A percentile compares a stretch with the other conserved stretches of the same genome.
phyloP scores from a whole-genome alignment of 2,888 invertebrate genomes.

The Leucophenga montana region DNA sequence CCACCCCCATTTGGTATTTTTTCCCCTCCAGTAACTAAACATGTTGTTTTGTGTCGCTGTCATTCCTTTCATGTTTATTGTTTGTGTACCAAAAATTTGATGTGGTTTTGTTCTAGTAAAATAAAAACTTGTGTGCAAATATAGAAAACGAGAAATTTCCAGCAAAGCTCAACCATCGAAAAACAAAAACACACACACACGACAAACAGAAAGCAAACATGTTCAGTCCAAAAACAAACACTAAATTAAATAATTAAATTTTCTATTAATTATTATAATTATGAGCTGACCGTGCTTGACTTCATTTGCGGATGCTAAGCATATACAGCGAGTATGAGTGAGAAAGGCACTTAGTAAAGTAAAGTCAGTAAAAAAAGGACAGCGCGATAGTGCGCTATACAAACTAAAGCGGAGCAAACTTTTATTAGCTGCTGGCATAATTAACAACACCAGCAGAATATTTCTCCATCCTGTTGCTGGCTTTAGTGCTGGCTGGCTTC shows the following conservation, averaged over 20 bases:
- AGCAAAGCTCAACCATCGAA: no score
- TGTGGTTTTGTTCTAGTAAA: no score
- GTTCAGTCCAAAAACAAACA: constrained; percentile 11
- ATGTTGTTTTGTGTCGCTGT: background rate
- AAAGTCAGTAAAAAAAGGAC: no score
- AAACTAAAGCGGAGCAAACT: constrained; percentile 13
- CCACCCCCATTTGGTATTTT: no score
- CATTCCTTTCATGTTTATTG: constrained; percentile 3
- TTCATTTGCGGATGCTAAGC: no score
- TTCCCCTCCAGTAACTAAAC: background rate
- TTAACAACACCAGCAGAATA: constrained; percentile 22
- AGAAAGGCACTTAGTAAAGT: background rate
- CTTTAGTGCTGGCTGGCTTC: background rate
- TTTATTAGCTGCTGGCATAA: constrained; percentile 29
- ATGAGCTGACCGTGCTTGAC: background rate
- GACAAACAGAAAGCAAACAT: background rate
- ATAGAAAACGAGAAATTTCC: no score
- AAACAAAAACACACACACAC: background rate
- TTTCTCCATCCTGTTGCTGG: background rate
- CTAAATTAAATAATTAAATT: constrained; percentile 46
- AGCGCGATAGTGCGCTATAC: background rate
- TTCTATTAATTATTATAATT: constrained; percentile 45
- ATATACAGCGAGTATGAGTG: no score
- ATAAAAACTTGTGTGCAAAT: no score
- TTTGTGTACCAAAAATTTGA: background rate